Evolutionary conservation across 2,113 vertebrate species (phyloP).

Genomic region (Dolichallabes microphthalmus): DNA sequence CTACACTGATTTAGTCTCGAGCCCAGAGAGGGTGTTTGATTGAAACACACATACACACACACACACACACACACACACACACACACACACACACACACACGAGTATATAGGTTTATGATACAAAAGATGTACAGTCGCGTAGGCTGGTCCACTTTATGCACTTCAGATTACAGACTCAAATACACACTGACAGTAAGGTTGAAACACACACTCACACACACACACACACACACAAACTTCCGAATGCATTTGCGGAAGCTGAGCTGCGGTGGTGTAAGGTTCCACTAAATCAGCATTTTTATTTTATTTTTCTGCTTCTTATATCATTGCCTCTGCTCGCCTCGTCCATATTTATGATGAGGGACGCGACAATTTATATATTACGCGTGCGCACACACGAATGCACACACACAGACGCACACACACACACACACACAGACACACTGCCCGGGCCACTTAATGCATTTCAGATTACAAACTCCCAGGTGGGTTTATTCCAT

Average conservation of each 20-base stretch:
- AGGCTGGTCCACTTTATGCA: neutral
- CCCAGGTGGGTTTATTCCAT: conserved; percentile 31
- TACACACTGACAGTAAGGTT: neutral
- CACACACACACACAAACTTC: conserved; percentile 1
- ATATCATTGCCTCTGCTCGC: conserved; percentile 6
- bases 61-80: conserved; percentile 53
- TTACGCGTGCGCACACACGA: conserved; percentile 1
- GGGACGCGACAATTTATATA: neutral
- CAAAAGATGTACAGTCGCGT: neutral
- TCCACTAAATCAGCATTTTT: conserved; percentile 59
- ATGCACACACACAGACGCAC: conserved; percentile 4
- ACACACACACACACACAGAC: conserved; percentile 7
- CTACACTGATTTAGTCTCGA: conserved; percentile 41
- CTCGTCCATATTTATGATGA: neutral
- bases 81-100: conserved; percentile 53
- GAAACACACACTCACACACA: conserved; percentile 3
- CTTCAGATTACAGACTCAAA: neutral
- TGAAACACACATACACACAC: conserved; percentile 18
- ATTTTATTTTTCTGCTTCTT: conserved; percentile 33
- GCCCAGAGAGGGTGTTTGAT: conserved; percentile 18
- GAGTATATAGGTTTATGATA: neutral
- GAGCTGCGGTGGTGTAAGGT: conserved; percentile 8
- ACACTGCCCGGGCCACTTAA: conserved; percentile 25
- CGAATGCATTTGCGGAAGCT: conserved; percentile 44
- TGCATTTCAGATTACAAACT: conserved; percentile 32